Percentiles rank a stretch among this genome's conserved stretches.
These are phyloP conservation scores for Tringa solitaria DNA, from an alignment of 2,113 vertebrate species.

Conservation along the genomic window DNA sequence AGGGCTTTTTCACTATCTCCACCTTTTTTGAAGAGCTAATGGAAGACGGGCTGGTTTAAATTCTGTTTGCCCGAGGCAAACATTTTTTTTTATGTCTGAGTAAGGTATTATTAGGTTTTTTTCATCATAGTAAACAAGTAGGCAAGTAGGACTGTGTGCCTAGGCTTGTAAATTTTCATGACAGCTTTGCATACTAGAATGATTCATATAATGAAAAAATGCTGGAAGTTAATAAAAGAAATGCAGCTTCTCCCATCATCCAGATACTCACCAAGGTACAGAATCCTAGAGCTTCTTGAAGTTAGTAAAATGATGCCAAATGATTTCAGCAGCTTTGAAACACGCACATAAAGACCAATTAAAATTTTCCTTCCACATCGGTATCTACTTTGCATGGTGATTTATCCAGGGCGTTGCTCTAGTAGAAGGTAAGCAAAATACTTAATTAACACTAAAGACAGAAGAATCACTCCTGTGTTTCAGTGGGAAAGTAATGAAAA, in stretches of 20 bases:
- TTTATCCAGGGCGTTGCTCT: background rate
- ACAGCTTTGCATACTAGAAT: conserved; percentile 28
- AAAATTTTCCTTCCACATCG: background rate
- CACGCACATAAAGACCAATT: background rate
- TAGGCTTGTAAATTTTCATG: conserved; percentile 44
- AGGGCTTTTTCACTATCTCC: background rate
- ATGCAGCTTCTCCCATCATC: background rate
- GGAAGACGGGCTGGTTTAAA: background rate
- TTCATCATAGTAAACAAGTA: conserved; percentile 16
- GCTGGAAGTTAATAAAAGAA: conserved; percentile 41
- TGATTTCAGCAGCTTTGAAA: background rate
- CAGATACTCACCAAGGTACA: background rate
- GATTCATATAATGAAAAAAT: conserved; percentile 29
- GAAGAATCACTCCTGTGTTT: background rate
- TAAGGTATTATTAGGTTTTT: background rate
- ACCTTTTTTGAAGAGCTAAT: background rate
- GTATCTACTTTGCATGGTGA: background rate
- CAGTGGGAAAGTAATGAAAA: background rate
- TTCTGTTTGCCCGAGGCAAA: background rate
- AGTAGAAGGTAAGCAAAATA: background rate
- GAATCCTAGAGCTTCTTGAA: background rate
- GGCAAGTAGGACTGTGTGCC: conserved; percentile 5
- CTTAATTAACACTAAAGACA: background rate
- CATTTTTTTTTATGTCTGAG: background rate
- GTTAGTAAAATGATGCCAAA: background rate